Base-by-base conservation (phyloP, 2,797 vertebrate species). In the Hyperoplus immaculatus region DNA sequence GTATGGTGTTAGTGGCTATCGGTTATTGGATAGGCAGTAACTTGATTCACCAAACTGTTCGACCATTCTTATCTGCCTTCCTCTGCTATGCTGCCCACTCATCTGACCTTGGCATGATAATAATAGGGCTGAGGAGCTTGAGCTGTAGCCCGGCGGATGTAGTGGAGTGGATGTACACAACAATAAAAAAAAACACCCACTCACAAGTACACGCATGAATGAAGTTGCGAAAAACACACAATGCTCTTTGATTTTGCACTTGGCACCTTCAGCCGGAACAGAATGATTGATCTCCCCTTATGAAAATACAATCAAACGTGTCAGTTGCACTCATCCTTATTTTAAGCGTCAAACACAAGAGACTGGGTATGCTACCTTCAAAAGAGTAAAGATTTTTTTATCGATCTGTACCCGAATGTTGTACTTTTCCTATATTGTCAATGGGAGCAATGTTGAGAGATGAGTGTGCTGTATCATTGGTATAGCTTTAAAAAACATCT, bases 91-190 rank as follows among this genome's bases (percentile, higher is more conserved):
- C 15, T 81, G 80, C 86, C 82, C 84, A 89, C 89, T 88, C 80
- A 84, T 59, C 77, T 87, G 86, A 89, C 87, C 82, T 87, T 82
- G 72, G 81, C 81, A 68, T 81, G 79, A 82, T 86, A 86, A 88
- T 88, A 87, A 91, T 64, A 88, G 81, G 82, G 73, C 51, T 69
- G 79, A 75, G 70, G 46, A 86, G 68, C 69, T 63, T 46, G 58
- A 76, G 76, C 73, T 71, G 55, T 13, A 21, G 59, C 65, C 45
- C 80, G 58, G 6, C 4, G 4, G 64, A 68, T 80, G 59, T 69
- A 69, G 47, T 75, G 55, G 56, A 77, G 58, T 57, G 55, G 58
- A 68, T 72, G 70, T 47, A 84, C 80, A 88, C 61, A 82, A 59
- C 29, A 29, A 29, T 29, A 29, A 29, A 29, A 29, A 29, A 29